Base-by-base conservation (phyloP, 2,113 vertebrate genomes). In the Toxostoma redivivum region DNA sequence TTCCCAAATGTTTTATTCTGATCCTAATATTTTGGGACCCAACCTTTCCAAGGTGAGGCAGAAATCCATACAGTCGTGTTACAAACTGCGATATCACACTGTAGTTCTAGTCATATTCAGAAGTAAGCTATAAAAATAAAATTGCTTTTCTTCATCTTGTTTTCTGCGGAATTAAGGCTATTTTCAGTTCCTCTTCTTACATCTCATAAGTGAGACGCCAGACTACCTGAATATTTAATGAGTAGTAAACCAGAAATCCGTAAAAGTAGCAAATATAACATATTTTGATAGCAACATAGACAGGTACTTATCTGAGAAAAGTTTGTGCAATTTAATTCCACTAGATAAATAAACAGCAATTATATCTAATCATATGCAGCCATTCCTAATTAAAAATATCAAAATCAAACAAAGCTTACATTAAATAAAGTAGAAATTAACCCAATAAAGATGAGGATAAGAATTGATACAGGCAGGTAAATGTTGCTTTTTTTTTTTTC, bases 331-430 rank as follows among this genome's bases (percentile, higher is more conserved):
- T 74, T 70, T 65, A 51, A 38, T 81, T 90, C 81, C 24, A 47
- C 40, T 53, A 58, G 83, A 89, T 71, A 62, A 84, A 94, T 93
- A 77, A 78, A 85, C 37, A 87, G 77, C 80, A 73, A 66, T 91
- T 80, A 48, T 14, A 80, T 67, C 17, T 86, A 88, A 83, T 22
- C 20, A 56, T 35, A 66, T 92, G 70, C 50, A 70, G 42, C 47
- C 56, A 30, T 77, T 91, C 13, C 60, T 86, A 72, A 91, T 56
- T 45, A 66, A 64, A 88, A 93, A 70, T 17, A 50, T 30, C 40
- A 76, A 88, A 97, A 92, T 57, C 64, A 96, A 94, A 62, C 28
- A 97, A 88, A 93, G 56, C 10, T 93, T 66, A 86, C 60, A 62
- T 35, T 69, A 91, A 23, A 83, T 89, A 14, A 94, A 80, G 12